Evolutionary conservation across 2,113 vertebrate genomes (phyloP), one percentile per base, ranked within the genome.

Genomic region (Megaptera novaeangliae): DNA sequence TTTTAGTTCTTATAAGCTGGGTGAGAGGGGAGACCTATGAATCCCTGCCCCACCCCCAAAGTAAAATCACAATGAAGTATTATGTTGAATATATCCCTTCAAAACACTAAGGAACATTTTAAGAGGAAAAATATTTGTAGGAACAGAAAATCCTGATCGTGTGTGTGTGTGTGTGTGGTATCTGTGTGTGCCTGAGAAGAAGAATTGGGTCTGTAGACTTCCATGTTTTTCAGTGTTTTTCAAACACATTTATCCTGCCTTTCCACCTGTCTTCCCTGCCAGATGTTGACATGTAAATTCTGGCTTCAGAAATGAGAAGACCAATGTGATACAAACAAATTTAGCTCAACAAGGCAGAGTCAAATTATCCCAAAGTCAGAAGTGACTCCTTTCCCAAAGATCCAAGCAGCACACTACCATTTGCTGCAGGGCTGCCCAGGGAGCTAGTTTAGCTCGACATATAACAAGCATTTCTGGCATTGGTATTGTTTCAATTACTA

Each of bases 401-500:
- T 86, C 59, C 95, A 95, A 93, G 82, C 49, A 86, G 68, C 59
- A 92, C 91, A 57, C 6, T 52, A 31, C 96, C 52, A 20, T 95
- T 21, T 77, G 93, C 94, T 95, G 10, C 14, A 61, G 91, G 93
- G 94, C 94, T 91, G 86, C 83, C 71, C 88, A 84, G 95, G 0
- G 66, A 72, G 82, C 75, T 94, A 52, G 84, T 97, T 97, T 85
- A 97, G 97, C 94, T 82, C 66, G 8, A 90, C 85, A 96, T 93
- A 96, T 96, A 98, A 96, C 96, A 92, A 36, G 95, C 17, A 0
- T 86, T 84, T 97, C 97, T 97, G 97, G 95, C 97, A 88, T 91
- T 2, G 55, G 94, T 81, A 97, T 97, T 98, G 95, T 98, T 98
- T 98, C 96, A 98, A 97, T 98, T 98, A 98, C 94, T 84, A 97